Conservation (phyloP, 2,888 invertebrate genomes). For the Sinohyriopsis cumingii region DNA sequence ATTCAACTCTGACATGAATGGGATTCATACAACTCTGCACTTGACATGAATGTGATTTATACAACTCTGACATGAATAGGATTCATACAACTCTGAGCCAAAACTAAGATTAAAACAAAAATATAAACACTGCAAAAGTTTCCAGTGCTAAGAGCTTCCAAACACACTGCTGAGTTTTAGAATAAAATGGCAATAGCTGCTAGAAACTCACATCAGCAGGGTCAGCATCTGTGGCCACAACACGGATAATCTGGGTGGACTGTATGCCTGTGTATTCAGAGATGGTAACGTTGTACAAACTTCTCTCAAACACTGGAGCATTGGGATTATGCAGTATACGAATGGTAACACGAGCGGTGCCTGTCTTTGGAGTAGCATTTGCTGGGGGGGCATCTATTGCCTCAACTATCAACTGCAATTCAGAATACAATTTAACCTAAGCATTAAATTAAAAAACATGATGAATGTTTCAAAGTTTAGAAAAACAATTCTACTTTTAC, state of each 20-base stretch:
- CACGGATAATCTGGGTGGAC: conserved; percentile 22
- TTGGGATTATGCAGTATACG: conserved; percentile 62
- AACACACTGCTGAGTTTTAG: background rate
- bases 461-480: too few relatives aligned
- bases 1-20: too few relatives aligned
- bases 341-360: conserved; percentile 51
- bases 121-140: background rate
- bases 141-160: background rate
- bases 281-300: conserved; percentile 46
- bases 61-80: too few relatives aligned
- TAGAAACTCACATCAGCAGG: conserved; percentile 35
- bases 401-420: conserved; percentile 46
- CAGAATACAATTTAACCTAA: background rate
- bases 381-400: conserved; percentile 51
- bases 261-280: conserved; percentile 50
- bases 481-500: too few relatives aligned
- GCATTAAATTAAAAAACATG: background rate
- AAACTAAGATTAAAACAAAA: too few relatives aligned
- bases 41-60: too few relatives aligned
- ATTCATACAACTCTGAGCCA: too few relatives aligned
- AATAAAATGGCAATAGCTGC: background rate
- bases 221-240: conserved; percentile 50
- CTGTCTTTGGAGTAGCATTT: conserved; percentile 38
- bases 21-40: too few relatives aligned
- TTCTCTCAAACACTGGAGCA: conserved; percentile 48